Evolutionary conservation across 2,113 vertebrate genomes (phyloP), one percentile per base, ranked within the genome.

Genomic region (Anas platyrhynchos): DNA sequence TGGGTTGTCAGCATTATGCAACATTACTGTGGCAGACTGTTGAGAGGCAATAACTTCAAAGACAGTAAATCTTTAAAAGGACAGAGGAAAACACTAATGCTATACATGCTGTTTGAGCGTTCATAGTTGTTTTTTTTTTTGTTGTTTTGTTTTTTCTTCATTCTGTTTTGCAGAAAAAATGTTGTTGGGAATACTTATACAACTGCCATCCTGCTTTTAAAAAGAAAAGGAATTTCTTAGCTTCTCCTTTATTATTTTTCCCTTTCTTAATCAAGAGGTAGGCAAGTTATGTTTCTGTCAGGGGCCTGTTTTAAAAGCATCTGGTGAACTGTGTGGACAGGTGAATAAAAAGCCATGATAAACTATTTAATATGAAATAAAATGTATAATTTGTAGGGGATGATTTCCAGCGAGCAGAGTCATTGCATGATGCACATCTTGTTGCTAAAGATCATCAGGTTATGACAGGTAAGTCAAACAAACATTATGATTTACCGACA

Each of bases 31-130:
- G 62, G 34, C 56, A 74, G 86, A 5, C 63, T 58, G 48, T 50
- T 68, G 62, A 91, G 71, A 89, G 75, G 54, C 67, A 73, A 7
- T 14, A 11, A 73, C 93, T 93, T 87, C 54, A 66, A 77, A 92
- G 86, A 43, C n/a, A 83, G 59, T 79, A 82, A 76, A 89, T 93
- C 81, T 80, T 76, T 89, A 23, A 74, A 71, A 82, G 61, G 58
- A 79, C 16, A 58, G 23, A 75, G 78, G 66, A 62, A 92, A 79
- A 43, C 38, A 56, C 32, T 82, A 72, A 58, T 85, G 71, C 52
- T 52, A 5, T 27, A 76, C 29, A 29, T 34, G 38, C 18, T 89
- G 74, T 61, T 87, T 27, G 29, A 50, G 46, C 78, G 68, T 78
- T 88, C 34, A 8, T 52, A 88, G 56, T 76, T 58, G 25, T 26